A percentile compares a stretch with the other conserved stretches of the same genome.
phyloP scores from a whole-genome alignment of 1,140 invertebrate genomes.

The Alviniconcha marisindica region DNA sequence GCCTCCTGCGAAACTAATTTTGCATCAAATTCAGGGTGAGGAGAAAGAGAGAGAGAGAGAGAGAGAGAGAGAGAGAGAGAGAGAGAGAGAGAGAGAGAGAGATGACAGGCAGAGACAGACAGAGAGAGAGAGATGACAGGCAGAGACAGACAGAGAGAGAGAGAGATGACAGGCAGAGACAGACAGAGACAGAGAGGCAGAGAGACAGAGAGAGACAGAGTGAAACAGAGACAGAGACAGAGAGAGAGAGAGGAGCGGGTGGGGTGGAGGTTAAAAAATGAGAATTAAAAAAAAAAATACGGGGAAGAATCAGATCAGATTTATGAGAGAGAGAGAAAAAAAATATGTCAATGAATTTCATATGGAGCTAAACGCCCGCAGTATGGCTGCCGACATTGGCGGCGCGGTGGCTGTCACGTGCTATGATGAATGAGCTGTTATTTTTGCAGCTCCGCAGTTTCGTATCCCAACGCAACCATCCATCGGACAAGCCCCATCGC shows the following conservation, averaged over 20 bases:
- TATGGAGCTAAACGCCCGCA: slow-evolving; percentile 24
- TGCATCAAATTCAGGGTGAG: too few species aligned
- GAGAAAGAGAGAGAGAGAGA: too few species aligned
- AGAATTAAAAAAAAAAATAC: too few species aligned
- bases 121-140: too few species aligned
- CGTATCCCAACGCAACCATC: slow-evolving; percentile 21
- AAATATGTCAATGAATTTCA: background rate
- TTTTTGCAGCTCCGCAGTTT: slow-evolving; percentile 17
- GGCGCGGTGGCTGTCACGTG: slow-evolving; percentile 21
- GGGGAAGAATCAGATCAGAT: too few species aligned
- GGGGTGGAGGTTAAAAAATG: too few species aligned
- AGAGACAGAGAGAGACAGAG: background rate
- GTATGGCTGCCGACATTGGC: background rate
- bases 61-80: too few species aligned
- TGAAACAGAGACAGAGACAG: background rate
- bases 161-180: too few species aligned
- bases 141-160: too few species aligned
- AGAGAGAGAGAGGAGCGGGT: background rate
- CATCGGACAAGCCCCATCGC: background rate
- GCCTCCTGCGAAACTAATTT: too few species aligned
- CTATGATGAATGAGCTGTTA: slow-evolving; percentile 6
- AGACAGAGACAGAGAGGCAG: background rate
- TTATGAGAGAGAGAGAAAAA: background rate
- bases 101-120: too few species aligned
- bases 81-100: too few species aligned